Percentiles rank a stretch among this genome's conserved stretches.
Conservation (phyloP, 2,113 vertebrate genomes). For the Bos taurus region DNA sequence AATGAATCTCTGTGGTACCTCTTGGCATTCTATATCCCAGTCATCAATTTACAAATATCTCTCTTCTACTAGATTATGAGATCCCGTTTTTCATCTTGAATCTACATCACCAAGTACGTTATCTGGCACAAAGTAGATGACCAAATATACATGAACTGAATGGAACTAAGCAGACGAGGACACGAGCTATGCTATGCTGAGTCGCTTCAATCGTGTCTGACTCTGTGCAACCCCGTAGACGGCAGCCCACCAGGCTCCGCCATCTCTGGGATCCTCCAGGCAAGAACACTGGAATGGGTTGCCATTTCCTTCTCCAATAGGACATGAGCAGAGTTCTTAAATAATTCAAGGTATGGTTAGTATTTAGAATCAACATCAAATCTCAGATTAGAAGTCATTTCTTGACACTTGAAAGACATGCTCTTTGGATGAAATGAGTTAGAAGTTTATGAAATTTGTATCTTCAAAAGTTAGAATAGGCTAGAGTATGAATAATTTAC, state of each 20-base stretch:
- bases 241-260: too few species aligned
- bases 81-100: not conserved
- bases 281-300: too few species aligned
- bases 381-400: conserved; percentile 12
- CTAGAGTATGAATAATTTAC: not conserved
- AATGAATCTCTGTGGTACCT: not conserved
- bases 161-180: not conserved
- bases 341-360: not conserved
- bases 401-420: not conserved
- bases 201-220: too few species aligned
- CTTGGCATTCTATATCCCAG: not conserved
- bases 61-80: not conserved
- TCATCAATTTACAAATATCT: not conserved
- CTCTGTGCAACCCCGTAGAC: too few species aligned
- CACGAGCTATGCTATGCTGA: not conserved
- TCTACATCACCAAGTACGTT: not conserved
- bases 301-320: not conserved
- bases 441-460: not conserved
- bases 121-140: not conserved
- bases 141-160: not conserved
- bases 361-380: not conserved
- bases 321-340: not conserved
- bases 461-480: not conserved
- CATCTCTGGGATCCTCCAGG: too few species aligned
- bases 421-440: not conserved